These are phyloP conservation scores for Phymorhynchus buccinoides DNA, from an alignment of 1,140 invertebrate species.

Conservation along the genomic window DNA sequence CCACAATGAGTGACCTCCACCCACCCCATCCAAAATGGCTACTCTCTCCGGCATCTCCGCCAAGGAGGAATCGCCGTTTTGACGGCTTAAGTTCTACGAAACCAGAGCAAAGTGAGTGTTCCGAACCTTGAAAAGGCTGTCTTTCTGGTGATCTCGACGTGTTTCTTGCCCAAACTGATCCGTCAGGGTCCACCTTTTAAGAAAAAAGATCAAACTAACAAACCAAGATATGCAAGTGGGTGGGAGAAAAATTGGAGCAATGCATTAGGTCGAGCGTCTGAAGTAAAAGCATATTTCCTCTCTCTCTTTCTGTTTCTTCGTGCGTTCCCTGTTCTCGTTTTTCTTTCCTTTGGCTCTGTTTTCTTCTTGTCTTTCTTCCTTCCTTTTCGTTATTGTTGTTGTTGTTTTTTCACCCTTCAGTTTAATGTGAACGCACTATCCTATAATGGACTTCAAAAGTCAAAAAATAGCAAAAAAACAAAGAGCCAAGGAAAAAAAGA, in stretches of 20 bases:
- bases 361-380: background rate
- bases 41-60: too few relatives aligned
- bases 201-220: conserved; percentile 1
- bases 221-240: background rate
- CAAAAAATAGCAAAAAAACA: background rate
- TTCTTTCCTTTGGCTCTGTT: background rate
- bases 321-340: background rate
- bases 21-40: too few relatives aligned
- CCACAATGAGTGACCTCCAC: too few relatives aligned
- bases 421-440: background rate
- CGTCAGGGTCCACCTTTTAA: too few relatives aligned
- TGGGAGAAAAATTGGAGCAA: conserved; percentile 17
- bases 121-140: too few relatives aligned
- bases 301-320: background rate
- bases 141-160: too few relatives aligned
- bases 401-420: background rate
- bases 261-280: conserved; percentile 23
- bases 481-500: too few relatives aligned
- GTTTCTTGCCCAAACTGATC: too few relatives aligned
- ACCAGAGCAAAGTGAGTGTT: too few relatives aligned
- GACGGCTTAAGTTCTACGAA: too few relatives aligned
- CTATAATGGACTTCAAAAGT: background rate
- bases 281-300: background rate
- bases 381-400: background rate
- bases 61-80: too few relatives aligned